Base-by-base conservation (phyloP, 2,113 vertebrate genomes). In the Andinoacara biseriatus region DNA sequence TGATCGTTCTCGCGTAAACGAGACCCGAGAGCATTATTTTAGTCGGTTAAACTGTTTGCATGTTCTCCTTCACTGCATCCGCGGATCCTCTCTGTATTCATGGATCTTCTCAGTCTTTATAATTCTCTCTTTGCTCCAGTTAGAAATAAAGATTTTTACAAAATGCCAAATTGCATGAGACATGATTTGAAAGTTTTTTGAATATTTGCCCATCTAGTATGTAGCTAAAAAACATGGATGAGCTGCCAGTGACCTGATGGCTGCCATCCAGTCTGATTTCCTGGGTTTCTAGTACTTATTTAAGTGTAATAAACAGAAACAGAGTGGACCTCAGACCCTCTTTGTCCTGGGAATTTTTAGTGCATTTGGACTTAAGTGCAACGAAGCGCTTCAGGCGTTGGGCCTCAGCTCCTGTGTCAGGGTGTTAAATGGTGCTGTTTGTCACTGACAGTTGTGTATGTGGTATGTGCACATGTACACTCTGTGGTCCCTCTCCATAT, bases 381-480 rank as follows among this genome's bases (percentile, higher is more conserved):
- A 59, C 29, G 57, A 81, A 79, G 78, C 26, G n/a, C 57, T 79
- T 79, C 49, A 57, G 59, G 49, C 15, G 20, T 54, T 33, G 22
- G 78, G 65, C 63, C 84, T 62, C 17, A 20, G 59, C 80, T 74
- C 54, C 8, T 5, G 84, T 63, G 84, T 83, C 82, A 76, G 13
- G 29, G 58, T 85, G 89, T 83, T 91, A 87, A 89, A 89, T 81
- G 87, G 46, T 85, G 82, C 83, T 59, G 87, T 91, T 84, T 86
- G 78, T 91, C 86, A 85, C 56, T 84, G 89, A 86, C 81, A 82
- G 67, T 3, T 24, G 79, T 82, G 77, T 59, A 52, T 67, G 84
- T n/a, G 5, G 69, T 74, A 61, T 67, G 60, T 59, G 40, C 65
- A 58, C 46, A 79, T 57, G 62, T 77, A 35, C 67, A 84, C 78